Base-by-base conservation (phyloP, 2,888 invertebrate genomes). In the Agrotis ipsilon region DNA sequence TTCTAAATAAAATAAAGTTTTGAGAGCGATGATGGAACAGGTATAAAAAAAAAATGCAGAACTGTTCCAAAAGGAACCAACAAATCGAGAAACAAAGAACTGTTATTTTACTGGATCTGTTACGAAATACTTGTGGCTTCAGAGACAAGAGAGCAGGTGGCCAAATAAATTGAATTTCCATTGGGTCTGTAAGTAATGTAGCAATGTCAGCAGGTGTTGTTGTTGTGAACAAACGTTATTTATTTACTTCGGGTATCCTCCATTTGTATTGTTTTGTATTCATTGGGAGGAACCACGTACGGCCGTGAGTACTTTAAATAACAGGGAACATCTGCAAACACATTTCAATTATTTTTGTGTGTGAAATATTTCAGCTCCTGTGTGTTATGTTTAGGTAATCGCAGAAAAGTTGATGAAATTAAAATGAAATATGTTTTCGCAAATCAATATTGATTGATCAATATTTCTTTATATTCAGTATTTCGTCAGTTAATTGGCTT, bases 101-200 rank as follows among this genome's bases (percentile, higher is more conserved):
- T 52, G 59, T 68, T 77, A 77, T 64, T 78, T 68, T 57, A 58
- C 19, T 51, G 52, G 68, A 62, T 62, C 55, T 52, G 64, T 75
- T 76, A 64, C 73, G 55, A 63, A 80, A 78, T 66, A 66, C 68
- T 74, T 45, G 18, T 55, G 21, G 58, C 65, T 67, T 68, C 76
- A 49, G 61, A 55, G 63, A 64, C 49, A 55, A 75, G 65, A 72
- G 76, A 73, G 75, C 90, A 90, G 90, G 85, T 90, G 87, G 75
- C 68, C 78, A 78, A 83, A 81, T 80, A 88, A 89, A 90, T 88
- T 87, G 84, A 85, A 87, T 86, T 84, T 77, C 79, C 86, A 84
- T 87, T 84, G 78, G 70, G 71, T 64, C 63, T 75, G 75, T 78
- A 79, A 57, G 73, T 65, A 73, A 68, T 57, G 64, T 78, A 52